Evolutionary conservation across 2,797 vertebrate species (phyloP), one percentile per base, ranked within the genome.

Genomic region (Astyanax mexicanus): DNA sequence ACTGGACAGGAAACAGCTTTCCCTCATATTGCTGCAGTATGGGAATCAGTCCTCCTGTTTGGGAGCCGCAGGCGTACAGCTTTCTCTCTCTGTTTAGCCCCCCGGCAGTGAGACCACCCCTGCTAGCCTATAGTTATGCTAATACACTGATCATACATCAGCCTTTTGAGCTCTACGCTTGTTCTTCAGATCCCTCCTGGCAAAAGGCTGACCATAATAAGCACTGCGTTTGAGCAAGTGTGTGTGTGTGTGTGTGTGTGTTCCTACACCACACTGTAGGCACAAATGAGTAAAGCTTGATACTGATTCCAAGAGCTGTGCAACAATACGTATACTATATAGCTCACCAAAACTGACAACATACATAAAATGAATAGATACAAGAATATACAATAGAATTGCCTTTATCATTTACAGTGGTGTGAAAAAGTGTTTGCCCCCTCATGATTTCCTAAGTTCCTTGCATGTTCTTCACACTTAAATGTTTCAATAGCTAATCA

Each of bases 1-100:
- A 82, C 83, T 92, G 90, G 91, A 93, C 92, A 92, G 89, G 86
- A 91, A 93, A 91, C 93, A 94, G 92, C 91, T 94, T 94, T 93
- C 85, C 86, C 86, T 88, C 90, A 87, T 92, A 91, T 92, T 90
- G 90, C 90, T 89, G 89, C 92, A 93, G 93, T 94, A 92, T 92
- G 93, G 91, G 91, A 90, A 91, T 52, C 88, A 83, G 90, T 86
- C 90, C 91, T 89, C 89, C 85, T 92, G 91, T 93, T 70, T 40
- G 38, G 45, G 90, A 90, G 80, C 84, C 25, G 15, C 84, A 83
- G 86, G 89, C 88, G 77, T 79, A 84, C 67, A 75, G 72, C 80
- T 62, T 62, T 11, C 55, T 77, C 17, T n/a, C 74, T 71, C 71
- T 77, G 75, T 54, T 72, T 69, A 76, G 75, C 75, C 83, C 77